A percentile compares a stretch with the other conserved stretches of the same genome.
Conservation (phyloP, 1,140 invertebrate species). For the Lerema accius region DNA sequence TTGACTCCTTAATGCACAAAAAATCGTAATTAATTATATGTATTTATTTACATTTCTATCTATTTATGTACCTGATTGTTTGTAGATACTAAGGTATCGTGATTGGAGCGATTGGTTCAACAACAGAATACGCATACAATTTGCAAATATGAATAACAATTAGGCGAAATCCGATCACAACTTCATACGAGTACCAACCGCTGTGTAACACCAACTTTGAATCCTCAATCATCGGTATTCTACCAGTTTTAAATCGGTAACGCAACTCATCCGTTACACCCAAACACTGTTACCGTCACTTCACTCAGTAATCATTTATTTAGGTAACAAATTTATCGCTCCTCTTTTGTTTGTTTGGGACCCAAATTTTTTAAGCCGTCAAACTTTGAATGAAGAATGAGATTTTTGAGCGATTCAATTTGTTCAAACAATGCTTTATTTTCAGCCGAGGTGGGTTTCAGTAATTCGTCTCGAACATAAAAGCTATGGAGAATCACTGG, state of each 20-base stretch:
- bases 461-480: background rate
- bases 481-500: background rate
- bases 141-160: conserved; percentile 55
- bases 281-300: conserved; percentile 17
- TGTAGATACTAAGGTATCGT: conserved; percentile 52
- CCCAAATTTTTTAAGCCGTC: conserved; percentile 4
- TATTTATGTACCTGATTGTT: conserved; percentile 38
- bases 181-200: conserved; percentile 6
- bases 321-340: conserved; percentile 10
- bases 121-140: conserved; percentile 55
- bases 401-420: conserved; percentile 6
- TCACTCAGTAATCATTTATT: conserved; percentile 16
- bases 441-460: background rate
- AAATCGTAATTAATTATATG: too few relatives aligned
- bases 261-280: background rate
- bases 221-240: conserved; percentile 13
- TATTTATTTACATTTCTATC: too few relatives aligned
- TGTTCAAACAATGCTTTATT: background rate
- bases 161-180: conserved; percentile 11
- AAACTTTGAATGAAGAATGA: conserved; percentile 13
- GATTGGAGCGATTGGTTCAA: conserved; percentile 51
- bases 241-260: conserved; percentile 7
- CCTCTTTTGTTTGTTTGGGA: background rate
- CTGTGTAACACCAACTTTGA: conserved; percentile 3
- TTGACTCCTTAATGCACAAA: too few relatives aligned